These are phyloP conservation scores for Acropora yongei DNA, from an alignment of 64 coral and sea anemone species.

Conservation along the genomic window DNA sequence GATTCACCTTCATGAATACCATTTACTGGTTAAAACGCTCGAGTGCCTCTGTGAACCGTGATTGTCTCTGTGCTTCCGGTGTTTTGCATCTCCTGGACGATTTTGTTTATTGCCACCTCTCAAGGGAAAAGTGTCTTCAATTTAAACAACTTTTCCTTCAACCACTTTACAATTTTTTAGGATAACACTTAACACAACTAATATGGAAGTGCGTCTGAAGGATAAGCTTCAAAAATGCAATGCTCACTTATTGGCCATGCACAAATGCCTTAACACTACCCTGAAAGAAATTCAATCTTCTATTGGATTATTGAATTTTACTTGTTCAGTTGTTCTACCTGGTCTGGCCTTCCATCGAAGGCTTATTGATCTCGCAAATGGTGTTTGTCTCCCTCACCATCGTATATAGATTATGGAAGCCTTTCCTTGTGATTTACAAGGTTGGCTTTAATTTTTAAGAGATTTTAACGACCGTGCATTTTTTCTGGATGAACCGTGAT, in stretches of 20 bases:
- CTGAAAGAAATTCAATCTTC: slow-evolving; percentile 24
- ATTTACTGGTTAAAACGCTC: slow-evolving; percentile 21
- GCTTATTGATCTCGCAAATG: slow-evolving; percentile 47
- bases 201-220: not conserved
- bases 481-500: slow-evolving; percentile 26
- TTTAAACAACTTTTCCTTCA: not conserved
- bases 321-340: slow-evolving; percentile 46
- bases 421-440: not conserved
- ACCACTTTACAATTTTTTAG: slow-evolving; percentile 21
- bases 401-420: not conserved
- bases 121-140: not conserved
- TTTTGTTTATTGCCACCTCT: not conserved
- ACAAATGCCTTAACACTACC: not conserved
- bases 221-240: slow-evolving; percentile 40
- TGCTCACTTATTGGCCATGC: not conserved
- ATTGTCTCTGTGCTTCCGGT: not conserved
- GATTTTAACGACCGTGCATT: slow-evolving; percentile 23
- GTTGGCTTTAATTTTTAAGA: slow-evolving; percentile 9
- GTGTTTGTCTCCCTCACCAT: not conserved
- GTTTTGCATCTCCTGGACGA: not conserved
- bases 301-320: slow-evolving; percentile 47
- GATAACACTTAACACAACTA: slow-evolving; percentile 14
- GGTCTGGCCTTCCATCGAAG: slow-evolving; percentile 31
- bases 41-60: not conserved
- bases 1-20: slow-evolving; percentile 37